Evolutionary conservation across 2,888 invertebrate genomes (phyloP).

Genomic region (Phyto melanocephala): DNA sequence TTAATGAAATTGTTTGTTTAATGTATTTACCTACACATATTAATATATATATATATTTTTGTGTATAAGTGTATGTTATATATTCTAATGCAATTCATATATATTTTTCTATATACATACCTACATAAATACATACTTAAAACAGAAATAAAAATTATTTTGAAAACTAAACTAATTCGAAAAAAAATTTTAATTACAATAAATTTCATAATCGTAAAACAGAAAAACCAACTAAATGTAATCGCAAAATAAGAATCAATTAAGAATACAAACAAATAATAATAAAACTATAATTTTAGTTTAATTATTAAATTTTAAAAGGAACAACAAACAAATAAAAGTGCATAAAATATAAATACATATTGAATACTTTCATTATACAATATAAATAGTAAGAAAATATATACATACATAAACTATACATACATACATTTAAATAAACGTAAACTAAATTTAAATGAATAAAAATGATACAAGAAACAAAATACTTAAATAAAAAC

Average conservation of each 20-base stretch:
- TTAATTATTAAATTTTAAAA: constrained; percentile 55
- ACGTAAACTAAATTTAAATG: constrained; percentile 27
- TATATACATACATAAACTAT: constrained; percentile 37
- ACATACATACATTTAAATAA: background rate
- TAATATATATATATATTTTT: constrained; percentile 12
- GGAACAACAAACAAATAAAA: constrained; percentile 35
- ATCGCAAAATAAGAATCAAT: background rate
- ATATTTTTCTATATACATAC: constrained; percentile 47
- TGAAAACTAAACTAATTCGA: background rate
- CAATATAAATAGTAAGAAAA: background rate
- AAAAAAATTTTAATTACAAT: background rate
- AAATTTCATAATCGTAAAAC: background rate
- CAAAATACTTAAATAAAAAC: background rate
- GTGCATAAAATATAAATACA: constrained; percentile 38
- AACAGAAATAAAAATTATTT: background rate
- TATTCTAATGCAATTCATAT: constrained; percentile 27
- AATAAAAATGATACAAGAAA: constrained; percentile 8
- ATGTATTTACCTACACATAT: too few relatives aligned
- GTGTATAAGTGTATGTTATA: constrained; percentile 41
- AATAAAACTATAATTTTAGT: constrained; percentile 55
- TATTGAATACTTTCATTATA: background rate
- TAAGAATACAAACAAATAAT: constrained; percentile 6
- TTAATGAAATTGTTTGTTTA: constrained; percentile 24
- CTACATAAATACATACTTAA: background rate
- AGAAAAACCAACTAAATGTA: background rate